These are phyloP conservation scores for Gambusia holbrooki DNA, from an alignment of 2,113 vertebrate species.

Conservation along the genomic window DNA sequence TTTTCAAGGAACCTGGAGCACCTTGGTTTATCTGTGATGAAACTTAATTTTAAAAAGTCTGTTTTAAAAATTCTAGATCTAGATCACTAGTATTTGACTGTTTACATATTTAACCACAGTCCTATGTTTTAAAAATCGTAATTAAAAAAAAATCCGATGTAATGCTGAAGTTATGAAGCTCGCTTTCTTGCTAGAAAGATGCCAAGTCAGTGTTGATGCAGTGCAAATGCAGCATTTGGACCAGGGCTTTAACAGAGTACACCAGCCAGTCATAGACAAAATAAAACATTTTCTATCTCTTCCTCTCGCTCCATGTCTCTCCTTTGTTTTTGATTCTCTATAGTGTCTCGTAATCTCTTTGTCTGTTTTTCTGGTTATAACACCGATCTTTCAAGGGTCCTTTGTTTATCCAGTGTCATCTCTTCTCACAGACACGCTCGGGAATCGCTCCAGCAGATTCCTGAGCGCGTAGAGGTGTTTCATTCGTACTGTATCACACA, in stretches of 20 bases:
- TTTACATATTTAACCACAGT: no score
- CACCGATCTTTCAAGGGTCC: conserved; percentile 47
- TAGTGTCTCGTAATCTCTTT: conserved; percentile 61
- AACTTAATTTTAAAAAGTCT: no score
- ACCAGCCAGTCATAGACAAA: conserved; percentile 59
- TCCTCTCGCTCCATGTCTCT: conserved; percentile 25
- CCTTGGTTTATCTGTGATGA: background rate
- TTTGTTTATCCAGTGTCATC: conserved; percentile 51
- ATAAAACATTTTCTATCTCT: conserved; percentile 53
- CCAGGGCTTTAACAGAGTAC: conserved; percentile 61
- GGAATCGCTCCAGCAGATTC: conserved; percentile 17
- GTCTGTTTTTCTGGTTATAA: conserved; percentile 54
- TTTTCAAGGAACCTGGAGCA: background rate
- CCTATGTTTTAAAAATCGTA: no score
- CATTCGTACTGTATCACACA: conserved; percentile 46
- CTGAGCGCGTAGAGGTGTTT: conserved; percentile 16
- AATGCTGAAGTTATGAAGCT: conserved; percentile 3
- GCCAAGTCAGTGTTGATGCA: background rate
- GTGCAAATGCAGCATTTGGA: conserved; percentile 48
- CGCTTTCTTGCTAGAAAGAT: conserved; percentile 6
- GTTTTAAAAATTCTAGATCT: no score
- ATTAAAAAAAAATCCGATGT: background rate
- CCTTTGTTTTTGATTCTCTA: conserved; percentile 35
- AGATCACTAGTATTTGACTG: no score
- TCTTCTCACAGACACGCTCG: conserved; percentile 30